A percentile compares a stretch with the other conserved stretches of the same genome.
Conservation (phyloP, 1,140 invertebrate species). For the Leptinotarsa defecta region DNA sequence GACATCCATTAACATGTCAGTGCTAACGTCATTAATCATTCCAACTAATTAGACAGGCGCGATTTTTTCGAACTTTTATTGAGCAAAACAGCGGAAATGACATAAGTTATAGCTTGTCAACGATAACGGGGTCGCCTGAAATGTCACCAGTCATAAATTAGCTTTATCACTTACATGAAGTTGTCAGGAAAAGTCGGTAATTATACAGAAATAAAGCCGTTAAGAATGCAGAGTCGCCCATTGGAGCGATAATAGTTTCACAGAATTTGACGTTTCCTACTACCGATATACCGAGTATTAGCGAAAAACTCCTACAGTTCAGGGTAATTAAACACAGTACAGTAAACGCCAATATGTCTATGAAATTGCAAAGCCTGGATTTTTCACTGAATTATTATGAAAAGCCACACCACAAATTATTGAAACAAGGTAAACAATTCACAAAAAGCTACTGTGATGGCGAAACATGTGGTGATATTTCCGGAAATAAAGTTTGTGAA, state of each 20-base stretch:
- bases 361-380: too few relatives aligned
- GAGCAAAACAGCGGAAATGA: constrained; percentile 41
- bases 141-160: constrained; percentile 44
- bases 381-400: too few relatives aligned
- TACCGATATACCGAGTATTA: too few relatives aligned
- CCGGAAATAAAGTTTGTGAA: too few relatives aligned
- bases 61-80: constrained; percentile 40
- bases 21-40: constrained; percentile 35
- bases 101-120: constrained; percentile 40
- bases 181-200: constrained; percentile 44
- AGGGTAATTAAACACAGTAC: too few relatives aligned
- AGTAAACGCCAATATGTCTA: too few relatives aligned
- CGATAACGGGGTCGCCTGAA: constrained; percentile 43
- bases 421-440: too few relatives aligned
- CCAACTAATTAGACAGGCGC: constrained; percentile 38
- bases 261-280: too few relatives aligned
- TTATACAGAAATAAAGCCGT: constrained; percentile 36
- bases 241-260: constrained; percentile 1
- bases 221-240: not conserved
- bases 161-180: constrained; percentile 39
- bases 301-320: too few relatives aligned
- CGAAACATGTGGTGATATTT: too few relatives aligned
- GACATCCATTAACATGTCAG: constrained; percentile 30
- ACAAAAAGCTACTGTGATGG: too few relatives aligned
- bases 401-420: too few relatives aligned